These are phyloP conservation scores for Penaeus japonicus DNA, from an alignment of 1,140 invertebrate species.

Conservation along the genomic window DNA sequence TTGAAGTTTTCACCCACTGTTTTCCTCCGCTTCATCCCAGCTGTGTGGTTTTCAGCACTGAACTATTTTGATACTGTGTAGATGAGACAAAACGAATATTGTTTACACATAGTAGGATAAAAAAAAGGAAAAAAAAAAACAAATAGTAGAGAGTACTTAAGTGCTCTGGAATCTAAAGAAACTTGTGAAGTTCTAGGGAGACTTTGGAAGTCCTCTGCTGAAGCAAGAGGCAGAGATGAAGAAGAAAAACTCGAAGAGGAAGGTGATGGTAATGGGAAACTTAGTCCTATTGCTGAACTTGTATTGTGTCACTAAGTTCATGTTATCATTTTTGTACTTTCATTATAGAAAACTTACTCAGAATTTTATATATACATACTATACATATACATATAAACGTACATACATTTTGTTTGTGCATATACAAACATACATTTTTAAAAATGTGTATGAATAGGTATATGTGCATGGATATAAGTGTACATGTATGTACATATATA, in stretches of 20 bases:
- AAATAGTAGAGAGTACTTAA: background rate
- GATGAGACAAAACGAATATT: slow-evolving; percentile 28
- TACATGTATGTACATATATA: background rate
- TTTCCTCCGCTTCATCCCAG: background rate
- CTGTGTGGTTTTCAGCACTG: slow-evolving; percentile 34
- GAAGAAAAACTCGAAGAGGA: background rate
- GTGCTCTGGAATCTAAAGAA: too few relatives aligned
- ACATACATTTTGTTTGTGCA: background rate
- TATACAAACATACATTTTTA: background rate
- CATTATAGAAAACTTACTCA: slow-evolving; percentile 27
- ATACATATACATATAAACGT: background rate
- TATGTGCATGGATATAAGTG: background rate
- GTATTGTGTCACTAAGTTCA: slow-evolving; percentile 47
- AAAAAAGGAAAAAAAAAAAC: background rate
- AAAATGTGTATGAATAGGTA: background rate
- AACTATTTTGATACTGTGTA: slow-evolving; percentile 52
- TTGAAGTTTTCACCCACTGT: background rate
- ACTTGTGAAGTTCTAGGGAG: background rate
- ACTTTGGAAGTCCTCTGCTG: background rate
- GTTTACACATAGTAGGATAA: background rate
- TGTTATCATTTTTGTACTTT: slow-evolving; percentile 48
- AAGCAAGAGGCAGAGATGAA: background rate
- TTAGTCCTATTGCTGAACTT: slow-evolving; percentile 33
- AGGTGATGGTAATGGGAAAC: background rate
- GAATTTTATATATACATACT: background rate